Conservation (phyloP, 2,113 vertebrate genomes). For the Tetraodon nigroviridis region DNA sequence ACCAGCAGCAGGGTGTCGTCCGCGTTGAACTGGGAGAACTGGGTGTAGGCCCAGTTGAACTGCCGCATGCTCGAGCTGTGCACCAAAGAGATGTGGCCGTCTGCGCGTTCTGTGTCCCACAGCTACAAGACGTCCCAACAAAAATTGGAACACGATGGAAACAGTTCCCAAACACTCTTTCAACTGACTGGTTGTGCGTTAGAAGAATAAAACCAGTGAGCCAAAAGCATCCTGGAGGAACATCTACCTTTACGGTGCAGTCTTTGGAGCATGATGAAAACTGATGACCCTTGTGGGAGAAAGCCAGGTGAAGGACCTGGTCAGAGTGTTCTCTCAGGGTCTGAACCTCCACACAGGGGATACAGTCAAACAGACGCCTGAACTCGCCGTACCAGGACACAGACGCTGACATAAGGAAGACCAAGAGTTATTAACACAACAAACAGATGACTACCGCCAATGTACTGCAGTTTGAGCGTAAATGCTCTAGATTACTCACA, state of each 20-base stretch:
- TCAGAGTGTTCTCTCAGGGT: slow-evolving; percentile 86
- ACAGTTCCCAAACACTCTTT: too few relatives aligned
- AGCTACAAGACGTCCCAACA: slow-evolving; percentile 67
- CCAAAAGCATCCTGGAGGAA: not conserved
- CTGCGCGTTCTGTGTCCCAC: slow-evolving; percentile 84
- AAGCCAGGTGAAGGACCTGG: slow-evolving; percentile 94
- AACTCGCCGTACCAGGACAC: slow-evolving; percentile 92
- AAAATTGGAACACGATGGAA: too few relatives aligned
- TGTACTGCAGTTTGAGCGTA: too few relatives aligned
- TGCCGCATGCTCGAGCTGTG: slow-evolving; percentile 94
- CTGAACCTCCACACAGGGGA: slow-evolving; percentile 93
- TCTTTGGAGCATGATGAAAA: slow-evolving; percentile 98
- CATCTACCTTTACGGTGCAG: slow-evolving; percentile 88
- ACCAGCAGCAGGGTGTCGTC: slow-evolving; percentile 93
- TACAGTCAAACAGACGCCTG: slow-evolving; percentile 86
- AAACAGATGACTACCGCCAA: too few relatives aligned
- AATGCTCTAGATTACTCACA: slow-evolving; percentile 63
- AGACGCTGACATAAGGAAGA: slow-evolving; percentile 72
- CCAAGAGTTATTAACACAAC: not conserved
- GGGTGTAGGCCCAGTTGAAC: slow-evolving; percentile 98
- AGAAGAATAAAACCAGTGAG: too few relatives aligned
- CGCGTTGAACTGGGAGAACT: slow-evolving; percentile 96
- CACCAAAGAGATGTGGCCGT: slow-evolving; percentile 82
- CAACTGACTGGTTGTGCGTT: too few relatives aligned
- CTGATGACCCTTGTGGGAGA: slow-evolving; percentile 85